Percentiles rank a stretch among this genome's conserved stretches.
Conservation (phyloP, 2,888 invertebrate species). For the Fragum whitleyi region DNA sequence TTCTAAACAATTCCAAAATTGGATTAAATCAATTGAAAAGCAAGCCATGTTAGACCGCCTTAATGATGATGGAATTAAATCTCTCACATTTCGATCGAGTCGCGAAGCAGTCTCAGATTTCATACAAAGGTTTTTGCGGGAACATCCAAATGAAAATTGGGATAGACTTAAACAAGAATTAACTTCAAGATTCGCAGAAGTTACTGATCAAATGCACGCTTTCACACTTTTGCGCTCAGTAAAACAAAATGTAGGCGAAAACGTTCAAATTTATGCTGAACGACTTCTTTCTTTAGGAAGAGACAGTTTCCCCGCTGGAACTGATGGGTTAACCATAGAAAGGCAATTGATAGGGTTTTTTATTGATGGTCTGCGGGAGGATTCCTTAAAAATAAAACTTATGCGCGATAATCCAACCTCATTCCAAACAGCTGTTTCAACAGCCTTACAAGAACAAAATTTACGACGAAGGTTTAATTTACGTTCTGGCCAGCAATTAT, state of each 20-base stretch:
- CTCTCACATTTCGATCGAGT: too few species aligned
- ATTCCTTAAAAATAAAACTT: slow-evolving; percentile 46
- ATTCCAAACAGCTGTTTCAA: too few species aligned
- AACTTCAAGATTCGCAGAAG: slow-evolving; percentile 28
- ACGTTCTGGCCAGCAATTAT: too few species aligned
- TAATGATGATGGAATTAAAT: slow-evolving; percentile 1
- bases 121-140: not conserved
- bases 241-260: too few species aligned
- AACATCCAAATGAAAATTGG: not conserved
- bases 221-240: too few species aligned
- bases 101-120: slow-evolving; percentile 1
- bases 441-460: slow-evolving; percentile 53
- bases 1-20: not conserved
- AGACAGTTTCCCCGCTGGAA: too few species aligned
- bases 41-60: slow-evolving; percentile 1
- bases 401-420: too few species aligned
- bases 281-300: slow-evolving; percentile 40
- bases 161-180: slow-evolving; percentile 25
- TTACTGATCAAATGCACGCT: slow-evolving; percentile 47
- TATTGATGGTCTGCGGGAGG: slow-evolving; percentile 36
- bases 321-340: too few species aligned
- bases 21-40: too few species aligned
- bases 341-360: too few species aligned
- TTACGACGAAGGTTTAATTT: slow-evolving; percentile 35
- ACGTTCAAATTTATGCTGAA: slow-evolving; percentile 46